phyloP scores from a whole-genome alignment of 2,888 invertebrate genomes.

The Deilephila porcellus region DNA sequence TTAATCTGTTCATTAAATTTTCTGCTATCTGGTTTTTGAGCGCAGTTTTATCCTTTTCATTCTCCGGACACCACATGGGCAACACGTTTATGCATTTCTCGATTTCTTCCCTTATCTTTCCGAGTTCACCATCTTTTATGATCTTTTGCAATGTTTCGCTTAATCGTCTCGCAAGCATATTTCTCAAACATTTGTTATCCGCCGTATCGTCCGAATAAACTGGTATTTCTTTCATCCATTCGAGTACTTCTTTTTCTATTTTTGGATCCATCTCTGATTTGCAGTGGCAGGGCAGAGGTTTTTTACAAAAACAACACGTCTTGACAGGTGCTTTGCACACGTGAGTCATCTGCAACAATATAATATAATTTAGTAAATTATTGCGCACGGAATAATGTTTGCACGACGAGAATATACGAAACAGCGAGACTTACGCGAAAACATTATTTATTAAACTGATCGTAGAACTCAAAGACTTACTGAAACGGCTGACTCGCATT shows the following conservation, averaged over 20 bases:
- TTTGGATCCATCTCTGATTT: slow-evolving; percentile 8
- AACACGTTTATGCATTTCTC: slow-evolving; percentile 45
- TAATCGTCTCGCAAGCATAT: slow-evolving; percentile 43
- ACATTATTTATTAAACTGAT: not conserved
- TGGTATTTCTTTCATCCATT: slow-evolving; percentile 56
- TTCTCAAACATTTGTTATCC: slow-evolving; percentile 42
- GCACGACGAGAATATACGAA: too few relatives aligned
- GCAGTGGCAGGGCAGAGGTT: slow-evolving; percentile 39
- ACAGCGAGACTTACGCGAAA: not conserved
- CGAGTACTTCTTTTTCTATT: slow-evolving; percentile 38
- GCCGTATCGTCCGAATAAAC: slow-evolving; percentile 46
- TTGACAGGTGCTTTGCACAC: slow-evolving; percentile 29
- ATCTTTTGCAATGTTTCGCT: slow-evolving; percentile 42
- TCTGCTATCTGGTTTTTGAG: slow-evolving; percentile 49
- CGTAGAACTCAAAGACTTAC: not conserved
- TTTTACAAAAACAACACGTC: slow-evolving; percentile 38
- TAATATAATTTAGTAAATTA: not conserved
- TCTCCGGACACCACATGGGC: slow-evolving; percentile 57
- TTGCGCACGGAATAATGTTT: too few relatives aligned
- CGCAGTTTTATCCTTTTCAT: slow-evolving; percentile 41
- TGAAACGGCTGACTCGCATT: not conserved
- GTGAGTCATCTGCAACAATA: slow-evolving; percentile 32
- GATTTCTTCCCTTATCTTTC: slow-evolving; percentile 45
- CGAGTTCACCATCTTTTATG: slow-evolving; percentile 42
- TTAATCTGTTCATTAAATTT: slow-evolving; percentile 44